Evolutionary conservation across 1,140 invertebrate genomes (phyloP), one percentile per base, ranked within the genome.

Genomic region (Meteorus sp.): DNA sequence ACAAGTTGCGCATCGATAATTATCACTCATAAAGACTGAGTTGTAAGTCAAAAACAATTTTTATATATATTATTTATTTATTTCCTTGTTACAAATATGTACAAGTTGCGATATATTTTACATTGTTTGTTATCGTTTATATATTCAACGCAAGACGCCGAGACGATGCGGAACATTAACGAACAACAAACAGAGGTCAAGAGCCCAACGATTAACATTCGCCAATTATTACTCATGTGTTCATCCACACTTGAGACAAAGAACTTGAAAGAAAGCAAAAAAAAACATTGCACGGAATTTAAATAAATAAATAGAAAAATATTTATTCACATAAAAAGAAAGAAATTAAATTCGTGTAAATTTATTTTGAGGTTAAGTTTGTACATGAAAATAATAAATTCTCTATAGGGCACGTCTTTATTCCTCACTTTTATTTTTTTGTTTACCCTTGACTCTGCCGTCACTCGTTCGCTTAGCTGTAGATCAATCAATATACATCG

Each of bases 401-500:
- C 64, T 68, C 64, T 65, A 59, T 61, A 60, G 60, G 37, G 25
- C 56, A 44, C 55, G 51, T 69, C 61, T 68, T 68, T 70, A 68
- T 71, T 71, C 59, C 63, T 20, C 11, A 25, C 8, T 54, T 31
- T 35, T 50, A 39, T 59, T 41, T 25, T 57, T 48, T 45, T 54
- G 27, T 45, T 45, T n/a, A n/a, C n/a, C n/a, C n/a, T n/a, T n/a
- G n/a, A n/a, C n/a, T n/a, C n/a, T n/a, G n/a, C n/a, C n/a, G n/a
- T n/a, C n/a, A n/a, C n/a, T n/a, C n/a, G 63, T 70, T 68, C 61
- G 64, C 63, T 70, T 67, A 69, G 67, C 69, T 65, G 68, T 72
- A 70, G 66, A 75, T 76, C 72, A 76, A 75, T 76, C 75, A 76
- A 74, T 73, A 73, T n/a, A n/a, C n/a, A n/a, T 64, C 66, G 60